Conservation (phyloP, 2,888 invertebrate species). For the Reticulitermes lucifugus region DNA sequence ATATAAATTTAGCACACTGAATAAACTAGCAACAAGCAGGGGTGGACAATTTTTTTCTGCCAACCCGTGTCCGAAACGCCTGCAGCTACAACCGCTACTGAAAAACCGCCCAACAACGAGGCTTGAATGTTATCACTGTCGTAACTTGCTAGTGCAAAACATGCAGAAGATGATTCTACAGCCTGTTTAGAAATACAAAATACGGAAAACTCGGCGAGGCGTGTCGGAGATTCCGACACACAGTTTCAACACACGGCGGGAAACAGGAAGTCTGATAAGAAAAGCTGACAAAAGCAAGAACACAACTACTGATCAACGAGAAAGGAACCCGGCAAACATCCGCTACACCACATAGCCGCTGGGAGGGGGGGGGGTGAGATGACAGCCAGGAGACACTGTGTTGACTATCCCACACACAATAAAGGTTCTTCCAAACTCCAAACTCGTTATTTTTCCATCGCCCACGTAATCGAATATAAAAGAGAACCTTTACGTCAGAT, state of each 20-base stretch:
- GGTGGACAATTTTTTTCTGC: too few relatives aligned
- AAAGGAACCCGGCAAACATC: neutral
- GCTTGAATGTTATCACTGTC: too few relatives aligned
- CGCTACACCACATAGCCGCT: neutral
- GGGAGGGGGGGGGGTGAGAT: neutral
- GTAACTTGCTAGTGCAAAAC: too few relatives aligned
- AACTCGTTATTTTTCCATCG: neutral
- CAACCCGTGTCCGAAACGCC: too few relatives aligned
- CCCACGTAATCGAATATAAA: neutral
- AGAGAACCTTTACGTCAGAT: too few relatives aligned
- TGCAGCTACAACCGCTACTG: too few relatives aligned
- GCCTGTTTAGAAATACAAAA: too few relatives aligned
- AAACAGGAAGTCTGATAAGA: slow-evolving; percentile 28
- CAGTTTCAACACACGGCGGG: neutral
- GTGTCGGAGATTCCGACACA: neutral
- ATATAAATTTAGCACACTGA: too few relatives aligned
- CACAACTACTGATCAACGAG: neutral
- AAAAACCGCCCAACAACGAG: too few relatives aligned
- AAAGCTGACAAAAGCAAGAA: slow-evolving; percentile 15
- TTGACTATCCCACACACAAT: neutral
- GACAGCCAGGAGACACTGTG: neutral
- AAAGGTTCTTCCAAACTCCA: neutral
- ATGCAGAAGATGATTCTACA: too few relatives aligned
- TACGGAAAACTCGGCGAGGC: neutral
- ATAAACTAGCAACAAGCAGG: too few relatives aligned